Base-by-base conservation (phyloP, 2,113 vertebrate species). In the Gadus chalcogrammus region DNA sequence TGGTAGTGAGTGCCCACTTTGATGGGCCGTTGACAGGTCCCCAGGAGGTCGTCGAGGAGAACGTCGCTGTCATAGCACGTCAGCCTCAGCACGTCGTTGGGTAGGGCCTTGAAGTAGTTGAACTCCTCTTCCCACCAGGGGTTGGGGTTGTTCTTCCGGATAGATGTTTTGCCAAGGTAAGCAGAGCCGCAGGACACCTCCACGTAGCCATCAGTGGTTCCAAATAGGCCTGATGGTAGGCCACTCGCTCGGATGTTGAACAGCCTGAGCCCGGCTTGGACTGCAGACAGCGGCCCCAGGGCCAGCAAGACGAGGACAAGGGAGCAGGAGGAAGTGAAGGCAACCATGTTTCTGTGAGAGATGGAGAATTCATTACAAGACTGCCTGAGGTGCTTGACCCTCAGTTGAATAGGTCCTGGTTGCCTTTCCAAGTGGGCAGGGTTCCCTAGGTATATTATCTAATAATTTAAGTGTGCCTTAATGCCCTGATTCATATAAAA, bases 91-190 rank as follows among this genome's bases (percentile, higher is more conserved):
- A 76, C 13, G 12, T 82, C 48, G 0, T 69, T 67, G 52, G 74
- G n/a, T 22, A 60, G 15, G 15, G 77, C 79, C 0, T 38, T 24
- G 59, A 69, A 75, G 59, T 69, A 17, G 64, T 12, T 5, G 35
- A 85, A 85, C 69, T 80, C 67, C 12, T 85, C 79, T n/a, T 16
- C 38, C 84, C 84, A 85, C 84, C 79, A 82, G 24, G 84, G 84
- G 71, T 84, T 78, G 0, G 0, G 0, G 0, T 80, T 15, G 61
- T 85, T 9, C 0, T 69, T 12, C 9, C 77, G 69, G 11, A 78
- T 20, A 2, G 61, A 38, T 0, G 84, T 85, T 17, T 24, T 3
- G 1, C 81, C 84, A 20, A 82, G 68, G 18, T 2, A 0, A 3
- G 28, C n/a, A 0, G 75, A n/a, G 28, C 71, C 73, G 5, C 75